phyloP scores from a whole-genome alignment of 2,888 invertebrate genomes.

The Cephus sareptanus region DNA sequence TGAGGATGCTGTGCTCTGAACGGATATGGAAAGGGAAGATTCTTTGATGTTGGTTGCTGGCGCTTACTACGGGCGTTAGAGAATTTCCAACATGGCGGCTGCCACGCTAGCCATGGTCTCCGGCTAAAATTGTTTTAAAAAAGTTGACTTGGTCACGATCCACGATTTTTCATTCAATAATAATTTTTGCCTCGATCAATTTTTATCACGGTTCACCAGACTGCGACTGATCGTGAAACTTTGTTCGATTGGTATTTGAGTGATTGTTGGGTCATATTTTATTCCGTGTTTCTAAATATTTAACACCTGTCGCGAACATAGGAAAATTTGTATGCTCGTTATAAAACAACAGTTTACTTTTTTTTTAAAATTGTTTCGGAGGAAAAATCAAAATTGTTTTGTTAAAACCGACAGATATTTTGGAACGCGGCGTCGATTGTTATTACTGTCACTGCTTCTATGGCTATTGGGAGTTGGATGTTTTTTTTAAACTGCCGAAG shows the following conservation, averaged over 20 bases:
- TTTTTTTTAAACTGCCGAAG: background rate
- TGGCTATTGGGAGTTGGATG: background rate
- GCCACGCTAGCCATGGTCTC: constrained; percentile 32
- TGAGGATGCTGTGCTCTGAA: background rate
- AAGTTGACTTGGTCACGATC: background rate
- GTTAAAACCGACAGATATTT: background rate
- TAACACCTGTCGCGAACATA: background rate
- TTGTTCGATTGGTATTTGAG: background rate
- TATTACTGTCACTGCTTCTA: background rate
- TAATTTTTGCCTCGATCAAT: background rate
- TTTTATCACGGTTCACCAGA: background rate
- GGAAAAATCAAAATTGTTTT: background rate
- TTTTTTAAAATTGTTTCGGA: background rate
- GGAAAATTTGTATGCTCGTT: background rate
- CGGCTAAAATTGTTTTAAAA: constrained; percentile 28
- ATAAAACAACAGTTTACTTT: background rate
- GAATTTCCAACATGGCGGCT: constrained; percentile 39
- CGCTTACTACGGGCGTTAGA: constrained; percentile 41
- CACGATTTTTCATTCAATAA: background rate
- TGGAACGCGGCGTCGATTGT: background rate
- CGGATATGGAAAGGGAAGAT: constrained; percentile 29
- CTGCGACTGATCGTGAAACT: background rate
- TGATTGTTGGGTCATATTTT: background rate
- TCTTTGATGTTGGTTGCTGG: constrained; percentile 46
- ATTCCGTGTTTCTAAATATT: background rate